Evolutionary conservation across 1,140 invertebrate genomes (phyloP), one percentile per base, ranked within the genome.

Genomic region (Olivierus martensii): DNA sequence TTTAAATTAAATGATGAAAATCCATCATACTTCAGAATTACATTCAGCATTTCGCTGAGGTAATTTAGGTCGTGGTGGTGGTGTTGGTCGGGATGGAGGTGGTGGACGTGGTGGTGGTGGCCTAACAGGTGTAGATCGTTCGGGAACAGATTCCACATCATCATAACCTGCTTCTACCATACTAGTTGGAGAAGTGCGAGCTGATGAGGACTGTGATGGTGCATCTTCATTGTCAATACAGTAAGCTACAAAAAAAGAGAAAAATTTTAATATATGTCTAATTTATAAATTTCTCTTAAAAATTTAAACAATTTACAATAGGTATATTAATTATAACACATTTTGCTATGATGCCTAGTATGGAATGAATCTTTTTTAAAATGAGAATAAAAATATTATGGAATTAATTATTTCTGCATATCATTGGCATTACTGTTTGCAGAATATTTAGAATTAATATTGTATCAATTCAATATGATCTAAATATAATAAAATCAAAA

Each of bases 91-190:
- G n/a, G 21, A 4, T 17, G 14, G 15, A 22, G 17, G 38, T 39
- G 12, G 49, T 15, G 28, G 28, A 6, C 4, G 28, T 46, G 48
- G 47, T 7, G 46, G 39, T 22, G 52, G 36, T 17, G 49, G 54
- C 12, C 45, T 51, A 9, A 49, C 42, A 43, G 49, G 54, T 21
- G 45, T 12, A 11, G 47, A 49, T 19, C 39, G 45, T 6, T 41
- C 9, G 11, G 39, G 21, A 28, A 49, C 47, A 44, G 15, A 35
- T 21, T 49, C 52, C 4, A 42, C 22, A 49, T 54, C 52, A 15
- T 28, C 18, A 12, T 49, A 49, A 18, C 52, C 52, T 49, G n/a
- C 2, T 2, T 41, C 14, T 5, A 41, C 14, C 17, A 41, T n/a
- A n/a, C 14, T 17, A 41, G 17, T 17, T n/a, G 39, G 14, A 41